Evolutionary conservation across 2,888 invertebrate species (phyloP).

Genomic region (Agrochola macilenta): DNA sequence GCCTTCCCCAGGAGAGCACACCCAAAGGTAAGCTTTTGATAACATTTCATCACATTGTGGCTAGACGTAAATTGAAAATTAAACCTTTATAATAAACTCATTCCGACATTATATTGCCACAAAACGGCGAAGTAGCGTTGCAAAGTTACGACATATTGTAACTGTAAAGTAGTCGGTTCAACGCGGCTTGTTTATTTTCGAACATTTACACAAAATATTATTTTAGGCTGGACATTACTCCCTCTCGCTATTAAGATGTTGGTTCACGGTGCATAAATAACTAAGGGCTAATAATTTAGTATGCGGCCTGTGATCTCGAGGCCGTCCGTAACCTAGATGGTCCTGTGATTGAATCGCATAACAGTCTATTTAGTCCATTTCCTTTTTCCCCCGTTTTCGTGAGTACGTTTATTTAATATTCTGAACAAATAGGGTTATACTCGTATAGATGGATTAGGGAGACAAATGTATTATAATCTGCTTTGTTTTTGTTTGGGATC

Average conservation of each 20-base stretch:
- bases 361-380: conserved; percentile 82
- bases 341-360: conserved; percentile 86
- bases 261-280: conserved; percentile 89
- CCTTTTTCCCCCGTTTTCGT: conserved; percentile 69
- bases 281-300: conserved; percentile 88
- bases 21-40: conserved; percentile 96
- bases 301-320: conserved; percentile 86
- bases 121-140: conserved; percentile 74
- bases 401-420: conserved; percentile 56
- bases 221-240: conserved; percentile 90
- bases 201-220: conserved; percentile 90
- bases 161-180: conserved; percentile 80
- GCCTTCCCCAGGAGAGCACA: conserved; percentile 99
- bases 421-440: conserved; percentile 30
- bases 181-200: conserved; percentile 87
- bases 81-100: conserved; percentile 83
- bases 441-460: conserved; percentile 17
- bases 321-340: conserved; percentile 81
- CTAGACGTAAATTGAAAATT: conserved; percentile 80
- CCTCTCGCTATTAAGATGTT: conserved; percentile 88
- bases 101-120: conserved; percentile 81
- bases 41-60: conserved; percentile 73
- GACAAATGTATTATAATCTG: background rate
- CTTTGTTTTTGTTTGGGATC: background rate
- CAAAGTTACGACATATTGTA: conserved; percentile 83